Conservation (phyloP, 2,888 invertebrate species). For the Stenodema calcarata region DNA sequence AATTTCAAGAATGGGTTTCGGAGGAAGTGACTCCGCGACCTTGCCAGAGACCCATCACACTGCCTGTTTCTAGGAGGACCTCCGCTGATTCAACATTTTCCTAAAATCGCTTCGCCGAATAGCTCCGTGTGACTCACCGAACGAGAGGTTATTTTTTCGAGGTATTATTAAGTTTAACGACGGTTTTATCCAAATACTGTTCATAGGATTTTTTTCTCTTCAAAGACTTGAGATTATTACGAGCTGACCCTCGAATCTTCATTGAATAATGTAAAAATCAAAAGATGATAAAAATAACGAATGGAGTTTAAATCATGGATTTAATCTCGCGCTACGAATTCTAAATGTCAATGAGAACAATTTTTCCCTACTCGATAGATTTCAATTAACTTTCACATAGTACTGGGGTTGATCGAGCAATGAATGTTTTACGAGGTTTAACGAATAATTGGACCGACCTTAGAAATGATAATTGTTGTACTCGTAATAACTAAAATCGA, state of each 20-base stretch:
- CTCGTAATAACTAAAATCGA: too few species aligned
- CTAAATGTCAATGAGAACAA: too few species aligned
- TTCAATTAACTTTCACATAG: too few species aligned
- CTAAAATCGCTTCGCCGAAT: neutral
- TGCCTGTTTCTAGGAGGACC: neutral
- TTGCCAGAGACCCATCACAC: neutral
- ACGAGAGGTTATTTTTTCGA: neutral
- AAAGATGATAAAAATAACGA: too few species aligned
- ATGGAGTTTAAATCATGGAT: too few species aligned
- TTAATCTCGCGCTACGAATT: too few species aligned
- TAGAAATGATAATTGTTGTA: too few species aligned
- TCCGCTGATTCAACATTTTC: neutral
- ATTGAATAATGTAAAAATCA: too few species aligned
- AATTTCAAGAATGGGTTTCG: constrained; percentile 12
- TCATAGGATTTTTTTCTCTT: neutral
- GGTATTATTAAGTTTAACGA: neutral
- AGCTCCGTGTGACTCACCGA: neutral
- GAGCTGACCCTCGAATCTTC: neutral
- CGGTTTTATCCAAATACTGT: neutral
- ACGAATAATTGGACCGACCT: too few species aligned
- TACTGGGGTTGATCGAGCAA: too few species aligned
- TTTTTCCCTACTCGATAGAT: too few species aligned
- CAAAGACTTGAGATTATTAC: neutral
- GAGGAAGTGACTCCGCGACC: constrained; percentile 32
- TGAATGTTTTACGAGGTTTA: too few species aligned